Conservation (phyloP, 2,888 invertebrate genomes). For the Pollenia angustigena region DNA sequence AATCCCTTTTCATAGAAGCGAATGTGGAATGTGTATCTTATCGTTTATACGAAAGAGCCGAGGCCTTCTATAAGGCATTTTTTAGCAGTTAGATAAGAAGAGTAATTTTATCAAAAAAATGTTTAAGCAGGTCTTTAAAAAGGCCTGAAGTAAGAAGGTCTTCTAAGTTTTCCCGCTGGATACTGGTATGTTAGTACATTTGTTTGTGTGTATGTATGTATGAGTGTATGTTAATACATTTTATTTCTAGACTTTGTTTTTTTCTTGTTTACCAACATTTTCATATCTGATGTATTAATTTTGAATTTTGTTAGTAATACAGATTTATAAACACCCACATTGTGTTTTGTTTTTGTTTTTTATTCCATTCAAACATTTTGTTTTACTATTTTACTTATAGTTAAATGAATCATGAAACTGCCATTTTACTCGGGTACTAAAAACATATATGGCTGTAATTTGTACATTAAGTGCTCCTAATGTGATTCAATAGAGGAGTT, state of each 20-base stretch:
- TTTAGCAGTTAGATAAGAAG: no score
- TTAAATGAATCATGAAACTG: slow-evolving; percentile 60
- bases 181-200: no score
- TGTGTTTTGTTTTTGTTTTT: slow-evolving; percentile 23
- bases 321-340: slow-evolving; percentile 61
- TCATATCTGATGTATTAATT: slow-evolving; percentile 51
- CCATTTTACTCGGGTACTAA: slow-evolving; percentile 25
- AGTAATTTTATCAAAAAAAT: background rate
- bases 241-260: background rate
- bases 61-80: no score
- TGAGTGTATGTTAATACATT: background rate
- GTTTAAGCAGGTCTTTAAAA: no score
- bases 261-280: slow-evolving; percentile 3
- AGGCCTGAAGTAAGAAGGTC: no score
- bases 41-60: no score
- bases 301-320: slow-evolving; percentile 41
- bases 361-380: background rate
- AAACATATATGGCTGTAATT: slow-evolving; percentile 45
- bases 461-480: background rate
- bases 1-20: no score
- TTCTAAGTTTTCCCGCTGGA: no score
- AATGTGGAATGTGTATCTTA: no score
- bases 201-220: background rate
- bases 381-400: slow-evolving; percentile 34
- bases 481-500: background rate